phyloP scores from a whole-genome alignment of 2,113 vertebrate species.

The Gambusia holbrooki region DNA sequence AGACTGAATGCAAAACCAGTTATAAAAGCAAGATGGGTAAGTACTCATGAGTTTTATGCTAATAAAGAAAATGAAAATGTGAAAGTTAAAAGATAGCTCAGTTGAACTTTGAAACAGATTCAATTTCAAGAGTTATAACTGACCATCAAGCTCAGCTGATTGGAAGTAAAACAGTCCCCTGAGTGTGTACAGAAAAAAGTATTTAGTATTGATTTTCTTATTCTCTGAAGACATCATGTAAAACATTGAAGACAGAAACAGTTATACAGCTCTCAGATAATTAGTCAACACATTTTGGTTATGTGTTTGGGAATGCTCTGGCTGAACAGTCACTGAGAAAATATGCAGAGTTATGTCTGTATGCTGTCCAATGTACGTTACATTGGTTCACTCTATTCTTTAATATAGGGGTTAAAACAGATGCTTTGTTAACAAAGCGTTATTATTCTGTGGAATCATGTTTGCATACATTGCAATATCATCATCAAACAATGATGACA shows the following conservation, averaged over 20 bases:
- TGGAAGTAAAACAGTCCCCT: background rate
- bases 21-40: conserved; percentile 32
- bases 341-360: background rate
- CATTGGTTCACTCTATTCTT: background rate
- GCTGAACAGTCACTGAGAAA: too few relatives aligned
- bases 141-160: background rate
- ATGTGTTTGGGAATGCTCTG: too few relatives aligned
- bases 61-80: conserved; percentile 43
- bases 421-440: too few relatives aligned
- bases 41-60: conserved; percentile 45
- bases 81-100: conserved; percentile 10
- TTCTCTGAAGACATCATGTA: too few relatives aligned
- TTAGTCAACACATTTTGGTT: too few relatives aligned
- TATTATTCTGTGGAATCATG: too few relatives aligned
- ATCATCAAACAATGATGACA: too few relatives aligned
- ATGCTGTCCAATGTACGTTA: background rate
- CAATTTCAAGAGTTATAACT: background rate
- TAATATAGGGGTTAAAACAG: background rate
- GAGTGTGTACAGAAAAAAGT: background rate
- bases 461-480: too few relatives aligned
- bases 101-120: conserved; percentile 16
- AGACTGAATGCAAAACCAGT: conserved; percentile 42
- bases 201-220: too few relatives aligned
- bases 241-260: too few relatives aligned
- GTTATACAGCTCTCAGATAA: too few relatives aligned